phyloP scores from a whole-genome alignment of 2,113 vertebrate genomes.

The Tapirus terrestris region DNA sequence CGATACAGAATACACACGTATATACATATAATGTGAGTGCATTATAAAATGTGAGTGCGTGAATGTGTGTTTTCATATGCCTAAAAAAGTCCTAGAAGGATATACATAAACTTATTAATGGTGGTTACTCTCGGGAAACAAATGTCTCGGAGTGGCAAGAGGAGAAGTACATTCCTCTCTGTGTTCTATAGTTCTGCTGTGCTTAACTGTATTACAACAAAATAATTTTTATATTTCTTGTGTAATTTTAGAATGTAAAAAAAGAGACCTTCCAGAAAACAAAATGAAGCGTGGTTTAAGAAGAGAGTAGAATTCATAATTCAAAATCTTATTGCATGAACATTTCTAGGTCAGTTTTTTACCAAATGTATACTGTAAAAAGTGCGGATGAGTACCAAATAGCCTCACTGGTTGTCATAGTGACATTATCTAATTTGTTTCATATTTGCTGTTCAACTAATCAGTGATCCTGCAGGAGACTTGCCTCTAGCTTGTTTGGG shows the following conservation, averaged over 20 bases:
- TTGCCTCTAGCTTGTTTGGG: slow-evolving; percentile 37
- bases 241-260: slow-evolving; percentile 15
- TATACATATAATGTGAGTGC: neutral
- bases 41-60: neutral
- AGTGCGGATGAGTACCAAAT: neutral
- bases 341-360: slow-evolving; percentile 1
- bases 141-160: neutral
- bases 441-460: slow-evolving; percentile 47
- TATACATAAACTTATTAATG: neutral
- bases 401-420: slow-evolving; percentile 35
- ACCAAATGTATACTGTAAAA: neutral
- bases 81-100: neutral
- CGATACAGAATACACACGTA: neutral
- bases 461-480: neutral
- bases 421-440: slow-evolving; percentile 49
- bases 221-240: neutral
- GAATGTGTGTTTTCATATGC: neutral
- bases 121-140: neutral
- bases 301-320: neutral
- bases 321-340: neutral
- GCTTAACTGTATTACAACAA: neutral
- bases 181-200: neutral
- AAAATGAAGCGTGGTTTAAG: slow-evolving; percentile 9
- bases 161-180: neutral
- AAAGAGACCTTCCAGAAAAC: neutral